phyloP scores from a whole-genome alignment of 2,797 vertebrate genomes.

The Crocidura indochinensis region DNA sequence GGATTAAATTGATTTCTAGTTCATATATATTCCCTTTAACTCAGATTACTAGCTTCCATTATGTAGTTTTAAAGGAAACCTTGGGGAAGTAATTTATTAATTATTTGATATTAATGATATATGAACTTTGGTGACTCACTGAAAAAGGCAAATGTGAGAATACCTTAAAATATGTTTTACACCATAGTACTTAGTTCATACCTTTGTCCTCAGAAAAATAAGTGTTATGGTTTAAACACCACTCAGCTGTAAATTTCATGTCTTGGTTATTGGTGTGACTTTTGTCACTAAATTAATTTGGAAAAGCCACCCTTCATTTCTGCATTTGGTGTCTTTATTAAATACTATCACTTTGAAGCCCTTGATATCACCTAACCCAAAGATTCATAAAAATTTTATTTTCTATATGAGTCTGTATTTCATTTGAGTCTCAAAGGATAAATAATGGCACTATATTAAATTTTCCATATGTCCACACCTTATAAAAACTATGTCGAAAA shows the following conservation, averaged over 20 bases:
- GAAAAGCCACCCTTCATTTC: conserved; percentile 3
- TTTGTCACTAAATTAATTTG: conserved; percentile 43
- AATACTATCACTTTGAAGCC: conserved; percentile 10
- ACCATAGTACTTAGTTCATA: not conserved
- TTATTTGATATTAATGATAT: not conserved
- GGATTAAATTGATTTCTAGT: conserved; percentile 30
- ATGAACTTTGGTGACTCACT: not conserved
- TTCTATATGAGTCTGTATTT: conserved; percentile 52
- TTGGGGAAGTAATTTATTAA: not conserved
- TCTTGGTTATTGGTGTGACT: not conserved
- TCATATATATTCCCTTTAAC: conserved; percentile 24
- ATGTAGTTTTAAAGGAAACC: not conserved
- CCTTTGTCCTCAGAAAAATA: conserved; percentile 1
- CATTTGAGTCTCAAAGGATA: conserved; percentile 20
- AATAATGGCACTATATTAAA: not conserved
- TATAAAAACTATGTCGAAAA: conserved; percentile 2
- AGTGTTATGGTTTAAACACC: not conserved
- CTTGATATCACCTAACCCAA: not conserved
- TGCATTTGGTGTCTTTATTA: conserved; percentile 15
- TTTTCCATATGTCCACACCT: conserved; percentile 17
- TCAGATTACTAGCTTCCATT: not conserved
- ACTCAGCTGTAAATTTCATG: not conserved
- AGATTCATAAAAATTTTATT: not conserved
- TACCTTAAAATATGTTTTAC: not conserved
- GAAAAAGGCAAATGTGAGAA: conserved; percentile 24